These are phyloP conservation scores for Engystomops pustulosus DNA, from an alignment of 2,113 vertebrate species.

Conservation along the genomic window DNA sequence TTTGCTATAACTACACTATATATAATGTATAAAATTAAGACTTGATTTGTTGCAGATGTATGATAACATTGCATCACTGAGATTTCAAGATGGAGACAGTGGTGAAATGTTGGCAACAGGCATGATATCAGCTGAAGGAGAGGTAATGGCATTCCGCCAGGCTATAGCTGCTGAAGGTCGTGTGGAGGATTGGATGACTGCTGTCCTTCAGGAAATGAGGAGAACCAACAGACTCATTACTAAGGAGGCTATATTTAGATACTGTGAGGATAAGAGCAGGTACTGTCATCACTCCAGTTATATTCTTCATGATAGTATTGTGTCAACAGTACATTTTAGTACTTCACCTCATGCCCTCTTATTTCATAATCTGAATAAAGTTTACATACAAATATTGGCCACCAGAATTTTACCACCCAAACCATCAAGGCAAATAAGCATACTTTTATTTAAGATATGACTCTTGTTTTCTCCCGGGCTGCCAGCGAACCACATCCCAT, in stretches of 20 bases:
- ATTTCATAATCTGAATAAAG: no score
- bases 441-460: no score
- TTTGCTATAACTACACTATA: not conserved
- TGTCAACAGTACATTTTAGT: not conserved
- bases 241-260: conserved; percentile 93
- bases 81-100: conserved; percentile 75
- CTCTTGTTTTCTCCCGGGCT: no score
- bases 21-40: not conserved
- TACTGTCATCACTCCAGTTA: conserved; percentile 61
- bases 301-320: not conserved
- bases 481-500: no score
- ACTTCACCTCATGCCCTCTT: no score
- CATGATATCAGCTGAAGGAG: conserved; percentile 92
- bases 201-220: conserved; percentile 87
- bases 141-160: conserved; percentile 86
- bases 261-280: conserved; percentile 87
- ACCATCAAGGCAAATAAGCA: no score
- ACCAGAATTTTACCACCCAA: no score
- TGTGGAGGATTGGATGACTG: conserved; percentile 95
- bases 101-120: conserved; percentile 80
- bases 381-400: no score
- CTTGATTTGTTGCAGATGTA: conserved; percentile 82
- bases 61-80: conserved; percentile 89
- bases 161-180: conserved; percentile 80
- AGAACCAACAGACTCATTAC: conserved; percentile 89